Conservation (phyloP, 2,797 vertebrate species). For the Gephyroberyx darwinii region DNA sequence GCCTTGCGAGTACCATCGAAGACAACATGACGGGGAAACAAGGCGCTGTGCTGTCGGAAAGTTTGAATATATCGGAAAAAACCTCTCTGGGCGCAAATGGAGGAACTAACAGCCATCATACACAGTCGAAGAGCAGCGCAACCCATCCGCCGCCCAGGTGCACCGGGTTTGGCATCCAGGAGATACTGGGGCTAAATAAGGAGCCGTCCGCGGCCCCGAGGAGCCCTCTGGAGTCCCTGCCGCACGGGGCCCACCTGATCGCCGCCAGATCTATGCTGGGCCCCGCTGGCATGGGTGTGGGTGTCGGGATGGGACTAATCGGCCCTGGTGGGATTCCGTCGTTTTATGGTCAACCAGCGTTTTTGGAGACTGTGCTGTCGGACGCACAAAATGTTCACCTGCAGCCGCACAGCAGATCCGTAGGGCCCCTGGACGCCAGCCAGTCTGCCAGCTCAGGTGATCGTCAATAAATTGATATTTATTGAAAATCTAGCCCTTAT, state of each 20-base stretch:
- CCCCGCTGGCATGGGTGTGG: constrained; percentile 86
- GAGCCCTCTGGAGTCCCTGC: constrained; percentile 85
- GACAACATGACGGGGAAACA: constrained; percentile 92
- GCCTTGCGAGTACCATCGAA: constrained; percentile 53
- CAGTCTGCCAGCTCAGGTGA: constrained; percentile 96
- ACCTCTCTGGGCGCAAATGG: constrained; percentile 70
- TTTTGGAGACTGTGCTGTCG: constrained; percentile 91
- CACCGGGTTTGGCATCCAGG: constrained; percentile 98
- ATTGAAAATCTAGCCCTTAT: too few species aligned
- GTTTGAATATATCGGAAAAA: constrained; percentile 85
- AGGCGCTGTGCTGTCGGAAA: constrained; percentile 86
- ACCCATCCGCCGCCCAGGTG: constrained; percentile 86
- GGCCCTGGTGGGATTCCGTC: constrained; percentile 90
- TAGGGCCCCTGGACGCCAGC: constrained; percentile 86
- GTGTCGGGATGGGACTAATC: constrained; percentile 92
- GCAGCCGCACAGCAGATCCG: constrained; percentile 86
- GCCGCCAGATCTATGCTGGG: constrained; percentile 91
- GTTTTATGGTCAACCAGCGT: constrained; percentile 94
- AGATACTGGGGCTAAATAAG: constrained; percentile 97
- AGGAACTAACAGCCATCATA: constrained; percentile 69
- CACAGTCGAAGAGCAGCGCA: constrained; percentile 71
- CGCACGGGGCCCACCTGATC: constrained; percentile 89
- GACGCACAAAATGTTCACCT: constrained; percentile 91
- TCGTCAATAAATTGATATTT: not conserved
- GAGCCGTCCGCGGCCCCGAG: constrained; percentile 88